Evolutionary conservation across 2,113 vertebrate species (phyloP).

Genomic region (Apaloderma vittatum): DNA sequence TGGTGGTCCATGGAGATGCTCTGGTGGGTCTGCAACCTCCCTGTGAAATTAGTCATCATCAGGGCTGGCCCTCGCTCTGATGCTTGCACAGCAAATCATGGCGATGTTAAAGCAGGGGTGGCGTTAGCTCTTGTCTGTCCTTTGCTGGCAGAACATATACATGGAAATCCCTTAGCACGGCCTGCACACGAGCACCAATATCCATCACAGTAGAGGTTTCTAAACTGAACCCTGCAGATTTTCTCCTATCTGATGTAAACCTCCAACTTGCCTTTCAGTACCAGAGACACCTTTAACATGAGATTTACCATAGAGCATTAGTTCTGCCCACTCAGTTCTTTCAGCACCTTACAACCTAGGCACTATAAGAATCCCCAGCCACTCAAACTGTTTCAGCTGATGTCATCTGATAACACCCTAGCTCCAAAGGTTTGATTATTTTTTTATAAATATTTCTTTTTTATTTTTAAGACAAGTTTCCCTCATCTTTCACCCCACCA

Average conservation of each 20-base stretch:
- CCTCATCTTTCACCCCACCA: neutral
- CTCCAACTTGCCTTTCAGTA: neutral
- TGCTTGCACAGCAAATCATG: neutral
- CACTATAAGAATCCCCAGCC: neutral
- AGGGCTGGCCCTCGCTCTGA: neutral
- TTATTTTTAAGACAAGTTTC: neutral
- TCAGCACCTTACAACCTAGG: neutral
- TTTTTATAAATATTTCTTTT: too few relatives aligned
- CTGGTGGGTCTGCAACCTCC: neutral
- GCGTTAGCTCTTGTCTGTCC: neutral
- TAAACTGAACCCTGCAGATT: neutral
- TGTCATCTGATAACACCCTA: neutral
- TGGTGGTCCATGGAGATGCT: neutral
- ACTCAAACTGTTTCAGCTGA: neutral
- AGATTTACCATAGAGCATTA: neutral
- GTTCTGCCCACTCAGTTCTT: neutral
- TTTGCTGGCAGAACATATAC: neutral
- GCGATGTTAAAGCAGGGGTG: neutral
- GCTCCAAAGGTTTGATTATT: neutral
- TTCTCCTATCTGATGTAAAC: neutral
- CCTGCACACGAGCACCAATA: fast-evolving
- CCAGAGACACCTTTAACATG: neutral
- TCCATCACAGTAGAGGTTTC: neutral
- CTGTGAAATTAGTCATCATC: fast-evolving
- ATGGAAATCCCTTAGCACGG: neutral